Evolutionary conservation across 2,797 vertebrate genomes (phyloP).

Genomic region (Poecile montanus): DNA sequence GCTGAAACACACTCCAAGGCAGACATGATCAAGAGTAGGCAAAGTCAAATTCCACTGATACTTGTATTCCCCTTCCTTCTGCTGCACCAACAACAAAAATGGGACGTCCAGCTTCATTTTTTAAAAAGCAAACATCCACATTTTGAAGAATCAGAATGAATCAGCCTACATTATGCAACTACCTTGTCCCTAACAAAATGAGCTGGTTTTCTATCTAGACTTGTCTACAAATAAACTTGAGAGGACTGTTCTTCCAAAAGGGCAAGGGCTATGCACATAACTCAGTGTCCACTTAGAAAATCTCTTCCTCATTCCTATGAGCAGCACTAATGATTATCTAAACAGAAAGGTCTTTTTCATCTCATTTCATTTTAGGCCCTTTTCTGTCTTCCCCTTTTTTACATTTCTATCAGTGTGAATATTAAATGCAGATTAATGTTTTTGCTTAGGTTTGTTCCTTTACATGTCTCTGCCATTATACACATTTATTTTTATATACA

Average conservation of each 20-base stretch:
- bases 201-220: neutral
- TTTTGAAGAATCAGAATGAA: neutral
- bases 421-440: neutral
- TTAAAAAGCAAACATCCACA: neutral
- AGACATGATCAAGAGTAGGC: neutral
- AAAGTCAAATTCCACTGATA: neutral
- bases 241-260: neutral
- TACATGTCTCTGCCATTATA: neutral
- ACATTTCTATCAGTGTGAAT: neutral
- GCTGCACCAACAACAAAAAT: neutral
- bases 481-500: neutral
- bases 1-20: neutral
- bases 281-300: neutral
- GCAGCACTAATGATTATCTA: neutral
- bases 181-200: neutral
- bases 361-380: neutral
- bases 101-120: neutral
- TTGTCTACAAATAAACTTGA: constrained; percentile 32
- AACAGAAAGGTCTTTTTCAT: neutral
- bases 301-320: neutral
- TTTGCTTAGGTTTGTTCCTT: neutral
- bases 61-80: neutral
- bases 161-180: neutral
- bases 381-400: neutral
- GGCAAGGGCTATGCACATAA: neutral